These are phyloP conservation scores for Paramuricea clavata DNA, from an alignment of 92 coral and sea anemone species.

Conservation along the genomic window DNA sequence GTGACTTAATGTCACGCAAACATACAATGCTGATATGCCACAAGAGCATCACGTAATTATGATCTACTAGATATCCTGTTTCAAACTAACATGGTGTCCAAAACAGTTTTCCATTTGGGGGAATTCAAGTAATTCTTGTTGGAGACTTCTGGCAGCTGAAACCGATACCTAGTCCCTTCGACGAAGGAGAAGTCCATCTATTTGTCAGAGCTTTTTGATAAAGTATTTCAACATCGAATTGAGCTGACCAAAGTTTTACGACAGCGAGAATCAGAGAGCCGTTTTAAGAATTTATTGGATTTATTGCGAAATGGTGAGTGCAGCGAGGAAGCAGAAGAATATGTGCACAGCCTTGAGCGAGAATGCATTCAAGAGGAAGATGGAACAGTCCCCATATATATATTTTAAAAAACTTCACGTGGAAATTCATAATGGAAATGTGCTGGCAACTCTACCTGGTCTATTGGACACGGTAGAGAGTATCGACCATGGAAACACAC, in stretches of 20 bases:
- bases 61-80: too few species aligned
- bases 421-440: not conserved
- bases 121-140: conserved; percentile 23
- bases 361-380: not conserved
- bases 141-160: too few species aligned
- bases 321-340: not conserved
- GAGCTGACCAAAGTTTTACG: conserved; percentile 24
- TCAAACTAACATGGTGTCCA: too few species aligned
- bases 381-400: not conserved
- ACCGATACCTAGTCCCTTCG: too few species aligned
- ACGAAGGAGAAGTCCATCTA: not conserved
- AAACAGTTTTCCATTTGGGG: conserved; percentile 15
- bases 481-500: not conserved
- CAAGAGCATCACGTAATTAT: too few species aligned
- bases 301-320: conserved; percentile 17
- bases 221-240: conserved; percentile 9
- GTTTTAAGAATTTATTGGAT: not conserved
- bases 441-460: not conserved
- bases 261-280: conserved; percentile 26
- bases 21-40: too few species aligned
- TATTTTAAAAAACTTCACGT: not conserved
- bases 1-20: too few species aligned
- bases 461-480: not conserved
- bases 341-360: not conserved
- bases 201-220: conserved; percentile 8